Evolutionary conservation across 2,113 vertebrate species (phyloP), one percentile per base, ranked within the genome.

Genomic region (Oriolus oriolus): DNA sequence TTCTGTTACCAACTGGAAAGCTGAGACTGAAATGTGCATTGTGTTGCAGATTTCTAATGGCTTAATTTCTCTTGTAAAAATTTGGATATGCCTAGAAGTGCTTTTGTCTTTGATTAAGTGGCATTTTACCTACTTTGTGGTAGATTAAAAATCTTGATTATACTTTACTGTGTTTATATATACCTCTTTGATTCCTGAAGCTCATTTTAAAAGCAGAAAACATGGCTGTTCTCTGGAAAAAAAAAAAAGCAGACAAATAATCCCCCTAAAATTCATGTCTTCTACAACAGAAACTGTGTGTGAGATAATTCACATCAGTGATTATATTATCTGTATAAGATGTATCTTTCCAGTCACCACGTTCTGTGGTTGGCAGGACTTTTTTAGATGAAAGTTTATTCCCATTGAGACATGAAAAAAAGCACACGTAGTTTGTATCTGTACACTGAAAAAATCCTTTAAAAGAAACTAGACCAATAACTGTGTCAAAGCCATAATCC

Each of bases 371-470:
- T 16, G 24, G 59, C 70, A n/a, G 9, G 13, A 37, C 33, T 11
- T 80, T 68, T 66, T 87, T 23, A 39, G 27, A 47, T 66, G 5
- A 54, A 87, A 86, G 24, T 45, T 85, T 52, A 30, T 95, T 91
- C 49, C 30, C 28, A 52, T 8, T 75, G 64, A 56, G 56, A 41
- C 8, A 33, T 11, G 14, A 68, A 54, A 54, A 73, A 83, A 54
- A 35, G 1, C 9, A 39, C 23, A 89, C 0, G 0, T 6, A 37
- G 7, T 30, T 90, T 15, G 0, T 60, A 61, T 24, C 28, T 56
- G 41, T 56, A 50, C 19, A 33, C 23, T 74, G 24, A 86, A 39
- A 78, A 94, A 81, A 70, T 31, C 15, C 6, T 79, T 61, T 92
- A 59, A 60, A 60, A 65, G n/a, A 41, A 84, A 27, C 83, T 80